These are phyloP conservation scores for Cryptus viduatorius DNA, from an alignment of 2,888 invertebrate species.

Conservation along the genomic window DNA sequence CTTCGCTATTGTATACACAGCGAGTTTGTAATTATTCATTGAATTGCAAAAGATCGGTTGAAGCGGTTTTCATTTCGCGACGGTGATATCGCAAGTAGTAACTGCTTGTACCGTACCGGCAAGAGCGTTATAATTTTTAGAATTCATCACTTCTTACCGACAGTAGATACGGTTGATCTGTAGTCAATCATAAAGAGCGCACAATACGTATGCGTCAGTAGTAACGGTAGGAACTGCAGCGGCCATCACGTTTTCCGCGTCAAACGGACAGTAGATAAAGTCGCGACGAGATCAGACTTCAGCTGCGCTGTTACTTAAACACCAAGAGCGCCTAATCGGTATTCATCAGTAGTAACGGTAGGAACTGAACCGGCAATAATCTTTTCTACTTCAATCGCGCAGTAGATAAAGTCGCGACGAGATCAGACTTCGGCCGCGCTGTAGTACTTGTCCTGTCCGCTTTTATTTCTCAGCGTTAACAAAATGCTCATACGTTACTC, in stretches of 20 bases:
- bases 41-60: neutral
- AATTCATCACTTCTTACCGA: neutral
- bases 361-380: neutral
- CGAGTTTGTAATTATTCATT: neutral
- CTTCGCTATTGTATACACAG: no score
- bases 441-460: neutral
- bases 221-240: neutral
- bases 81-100: neutral
- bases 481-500: neutral
- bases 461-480: neutral
- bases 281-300: neutral
- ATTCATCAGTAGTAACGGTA: neutral
- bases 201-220: neutral
- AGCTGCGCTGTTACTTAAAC: neutral
- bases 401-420: constrained; percentile 18
- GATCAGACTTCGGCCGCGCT: neutral
- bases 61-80: neutral
- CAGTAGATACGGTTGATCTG: neutral
- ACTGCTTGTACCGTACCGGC: neutral
- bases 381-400: neutral
- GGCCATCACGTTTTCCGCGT: neutral
- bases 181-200: constrained; percentile 8
- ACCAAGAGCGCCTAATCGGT: neutral
- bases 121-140: neutral
- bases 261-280: constrained; percentile 1